phyloP scores from a whole-genome alignment of 1,140 invertebrate species.

The Halictus rubicundus region DNA sequence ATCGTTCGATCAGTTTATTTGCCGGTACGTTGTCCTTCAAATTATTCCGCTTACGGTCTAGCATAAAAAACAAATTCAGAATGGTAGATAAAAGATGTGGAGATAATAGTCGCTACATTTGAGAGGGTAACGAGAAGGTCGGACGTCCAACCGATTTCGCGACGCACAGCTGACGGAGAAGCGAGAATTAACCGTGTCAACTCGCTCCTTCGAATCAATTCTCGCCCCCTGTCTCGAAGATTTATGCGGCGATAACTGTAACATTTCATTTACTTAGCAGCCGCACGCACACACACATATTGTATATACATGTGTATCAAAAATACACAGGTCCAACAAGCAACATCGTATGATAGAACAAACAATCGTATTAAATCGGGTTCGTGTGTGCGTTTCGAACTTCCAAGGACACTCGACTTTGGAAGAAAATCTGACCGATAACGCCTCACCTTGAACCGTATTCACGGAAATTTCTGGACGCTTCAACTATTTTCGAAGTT shows the following conservation, averaged over 20 bases:
- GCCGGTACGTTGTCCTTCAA: not conserved
- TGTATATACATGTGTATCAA: not conserved
- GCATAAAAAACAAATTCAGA: not conserved
- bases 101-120: not conserved
- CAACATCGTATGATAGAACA: not conserved
- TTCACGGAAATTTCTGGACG: not conserved
- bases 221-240: constrained; percentile 8
- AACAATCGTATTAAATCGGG: constrained; percentile 2
- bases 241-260: constrained; percentile 17
- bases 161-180: not conserved
- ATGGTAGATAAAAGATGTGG: not conserved
- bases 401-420: not conserved
- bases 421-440: not conserved
- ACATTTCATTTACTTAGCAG: constrained; percentile 19
- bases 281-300: too few species aligned
- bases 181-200: constrained; percentile 25
- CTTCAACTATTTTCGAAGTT: not conserved
- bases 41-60: not conserved
- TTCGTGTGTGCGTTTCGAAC: not conserved
- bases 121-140: constrained; percentile 20
- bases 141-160: constrained; percentile 11
- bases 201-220: constrained; percentile 25
- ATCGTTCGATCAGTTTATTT: not conserved
- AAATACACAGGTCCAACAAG: too few species aligned
- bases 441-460: not conserved